Evolutionary conservation across 2,888 invertebrate species (phyloP), one percentile per base, ranked within the genome.

Genomic region (Iphiclides podalirius): DNA sequence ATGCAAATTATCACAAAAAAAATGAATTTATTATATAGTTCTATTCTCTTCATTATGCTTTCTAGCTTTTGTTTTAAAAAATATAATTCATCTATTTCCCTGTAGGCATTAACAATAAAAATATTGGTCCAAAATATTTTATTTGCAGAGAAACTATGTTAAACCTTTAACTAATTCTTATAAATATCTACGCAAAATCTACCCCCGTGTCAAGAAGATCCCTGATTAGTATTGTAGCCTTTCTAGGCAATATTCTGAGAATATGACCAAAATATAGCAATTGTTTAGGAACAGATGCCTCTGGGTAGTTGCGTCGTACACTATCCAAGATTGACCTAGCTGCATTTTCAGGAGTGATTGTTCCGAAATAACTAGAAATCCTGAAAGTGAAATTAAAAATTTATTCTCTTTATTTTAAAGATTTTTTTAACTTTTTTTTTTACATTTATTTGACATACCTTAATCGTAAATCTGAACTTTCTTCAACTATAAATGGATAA

Each of bases 301-400:
- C 91, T 3, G 89, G 85, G 58, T 91, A 90, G 69, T 93, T 91
- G 35, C 91, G 79, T 7, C 92, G 81, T 1, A 93, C 91, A 16
- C 91, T 92, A 34, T 92, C 90, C 12, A 93, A 72, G 41, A 93
- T 91, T 42, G 83, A 84, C 36, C 66, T 68, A 0, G 93, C 93
- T 4, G 92, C 93, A 35, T 88, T 81, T 1, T 70, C 64, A 0
- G 92, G 90, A 20, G 91, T 86, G 61, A 92, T 90, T 7, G 92
- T 92, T 7, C 93, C 92, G 59, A 92, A 92, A 64, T 91, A 91
- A 61, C 91, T 91, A 3, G 92, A 91, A 66, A 93, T 92, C 62
- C 92, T 92, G 73, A 1, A 72, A 70, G 58, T 14, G n/a, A 15
- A 14, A 26, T 16, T 8, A 11, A 31, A 31, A 31, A 31, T 4